phyloP scores from a whole-genome alignment of 2,888 invertebrate genomes.

The Globia sparganii region DNA sequence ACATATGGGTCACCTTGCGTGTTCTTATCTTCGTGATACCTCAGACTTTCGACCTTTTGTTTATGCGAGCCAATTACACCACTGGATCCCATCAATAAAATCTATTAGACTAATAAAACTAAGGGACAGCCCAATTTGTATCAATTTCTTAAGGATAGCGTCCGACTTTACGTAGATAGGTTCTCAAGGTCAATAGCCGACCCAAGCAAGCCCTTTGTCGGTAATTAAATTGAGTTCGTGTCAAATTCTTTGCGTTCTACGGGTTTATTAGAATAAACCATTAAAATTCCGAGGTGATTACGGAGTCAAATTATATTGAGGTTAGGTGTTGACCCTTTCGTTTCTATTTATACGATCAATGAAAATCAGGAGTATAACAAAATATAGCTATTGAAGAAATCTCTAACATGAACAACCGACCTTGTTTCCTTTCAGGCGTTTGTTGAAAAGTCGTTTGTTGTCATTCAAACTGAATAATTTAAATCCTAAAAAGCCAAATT shows the following conservation, averaged over 20 bases:
- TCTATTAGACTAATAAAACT: constrained; percentile 49
- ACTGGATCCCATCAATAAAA: constrained; percentile 36
- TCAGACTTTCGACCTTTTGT: constrained; percentile 28
- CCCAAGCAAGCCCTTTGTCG: constrained; percentile 11
- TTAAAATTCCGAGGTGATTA: constrained; percentile 39
- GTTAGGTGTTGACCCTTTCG: constrained; percentile 5
- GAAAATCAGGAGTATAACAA: background rate
- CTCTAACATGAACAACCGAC: background rate
- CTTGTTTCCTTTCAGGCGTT: constrained; percentile 15
- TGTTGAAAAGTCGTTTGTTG: constrained; percentile 19
- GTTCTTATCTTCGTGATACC: constrained; percentile 4
- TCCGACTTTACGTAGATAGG: constrained; percentile 21
- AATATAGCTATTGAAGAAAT: constrained; percentile 3
- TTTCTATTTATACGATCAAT: constrained; percentile 5
- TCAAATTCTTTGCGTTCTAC: constrained; percentile 44
- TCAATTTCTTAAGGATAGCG: constrained; percentile 44
- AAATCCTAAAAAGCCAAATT: constrained; percentile 15
- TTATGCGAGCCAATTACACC: constrained; percentile 33
- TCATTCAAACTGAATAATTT: constrained; percentile 30
- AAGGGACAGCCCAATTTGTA: constrained; percentile 49
- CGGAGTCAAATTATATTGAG: background rate
- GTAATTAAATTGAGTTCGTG: constrained; percentile 28
- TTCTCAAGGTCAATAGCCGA: constrained; percentile 36
- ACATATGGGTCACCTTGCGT: constrained; percentile 18
- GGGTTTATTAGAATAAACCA: constrained; percentile 24